These are phyloP conservation scores for Bibio marci DNA, from an alignment of 2,888 invertebrate genomes.

Conservation along the genomic window DNA sequence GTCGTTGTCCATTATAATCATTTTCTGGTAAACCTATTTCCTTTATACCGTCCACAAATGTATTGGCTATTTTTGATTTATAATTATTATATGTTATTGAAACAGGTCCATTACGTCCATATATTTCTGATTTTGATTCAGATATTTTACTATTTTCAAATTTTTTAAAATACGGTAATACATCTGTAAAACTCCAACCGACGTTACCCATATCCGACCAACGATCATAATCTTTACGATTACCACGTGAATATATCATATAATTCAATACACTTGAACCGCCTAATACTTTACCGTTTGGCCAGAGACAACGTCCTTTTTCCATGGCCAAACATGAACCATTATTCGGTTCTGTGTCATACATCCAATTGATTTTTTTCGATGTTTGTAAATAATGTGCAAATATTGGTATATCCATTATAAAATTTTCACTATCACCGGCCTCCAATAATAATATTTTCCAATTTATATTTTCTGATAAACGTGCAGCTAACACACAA, in stretches of 20 bases:
- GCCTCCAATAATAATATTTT: constrained; percentile 40
- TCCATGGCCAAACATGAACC: constrained; percentile 31
- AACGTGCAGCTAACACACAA: constrained; percentile 53
- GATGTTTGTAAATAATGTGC: constrained; percentile 48
- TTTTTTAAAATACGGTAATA: constrained; percentile 61
- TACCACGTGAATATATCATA: constrained; percentile 69
- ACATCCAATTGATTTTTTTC: constrained; percentile 51
- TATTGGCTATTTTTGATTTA: constrained; percentile 11
- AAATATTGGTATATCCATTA: constrained; percentile 50
- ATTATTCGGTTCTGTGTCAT: constrained; percentile 51
- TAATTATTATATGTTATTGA: constrained; percentile 14
- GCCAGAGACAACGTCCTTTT: constrained; percentile 54
- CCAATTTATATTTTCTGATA: constrained; percentile 51
- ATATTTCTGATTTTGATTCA: constrained; percentile 18
- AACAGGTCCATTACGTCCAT: constrained; percentile 13
- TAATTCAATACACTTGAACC: constrained; percentile 76
- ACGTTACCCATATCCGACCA: constrained; percentile 65
- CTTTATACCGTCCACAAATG: constrained; percentile 13
- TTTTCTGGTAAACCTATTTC: constrained; percentile 11
- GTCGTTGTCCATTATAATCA: constrained; percentile 15
- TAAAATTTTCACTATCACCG: constrained; percentile 32
- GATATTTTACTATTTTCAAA: constrained; percentile 50
- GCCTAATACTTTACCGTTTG: constrained; percentile 75
- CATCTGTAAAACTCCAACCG: constrained; percentile 62
- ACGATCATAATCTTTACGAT: constrained; percentile 62